Conservation (phyloP, 2,797 vertebrate species). For the Tapirus indicus region DNA sequence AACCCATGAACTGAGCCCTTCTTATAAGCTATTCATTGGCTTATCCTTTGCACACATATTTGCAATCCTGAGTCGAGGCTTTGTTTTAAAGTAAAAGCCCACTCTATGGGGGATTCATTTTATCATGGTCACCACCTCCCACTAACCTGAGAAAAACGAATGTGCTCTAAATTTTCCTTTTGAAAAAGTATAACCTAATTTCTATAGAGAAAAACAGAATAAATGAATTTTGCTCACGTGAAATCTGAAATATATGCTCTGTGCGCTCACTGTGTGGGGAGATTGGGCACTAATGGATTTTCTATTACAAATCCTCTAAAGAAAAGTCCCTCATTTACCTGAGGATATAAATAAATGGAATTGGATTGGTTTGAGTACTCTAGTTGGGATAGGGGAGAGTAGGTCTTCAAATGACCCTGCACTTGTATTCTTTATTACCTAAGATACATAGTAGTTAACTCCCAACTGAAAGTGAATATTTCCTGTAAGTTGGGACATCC, state of each 20-base stretch:
- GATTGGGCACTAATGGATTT: slow-evolving; percentile 10
- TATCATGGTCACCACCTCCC: not conserved
- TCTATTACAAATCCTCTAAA: slow-evolving; percentile 1
- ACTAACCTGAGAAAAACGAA: not conserved
- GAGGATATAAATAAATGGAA: not conserved
- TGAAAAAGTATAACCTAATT: not conserved
- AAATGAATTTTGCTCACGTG: not conserved
- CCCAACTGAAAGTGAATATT: not conserved
- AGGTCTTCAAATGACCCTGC: not conserved
- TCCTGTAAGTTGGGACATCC: not conserved
- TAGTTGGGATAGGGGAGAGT: not conserved
- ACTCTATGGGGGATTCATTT: not conserved
- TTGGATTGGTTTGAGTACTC: not conserved
- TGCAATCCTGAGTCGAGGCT: not conserved
- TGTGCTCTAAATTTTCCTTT: not conserved
- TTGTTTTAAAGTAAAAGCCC: not conserved
- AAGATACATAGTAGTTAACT: not conserved
- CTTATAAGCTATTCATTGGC: not conserved
- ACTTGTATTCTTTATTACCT: not conserved
- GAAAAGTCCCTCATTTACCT: not conserved
- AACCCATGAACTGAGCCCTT: not conserved
- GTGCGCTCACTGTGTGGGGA: not conserved
- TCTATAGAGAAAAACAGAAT: not conserved
- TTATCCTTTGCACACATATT: not conserved
- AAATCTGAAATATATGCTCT: not conserved